Percentiles rank a stretch among this genome's conserved stretches.
These are phyloP conservation scores for Leptoteleia sp. DNA, from an alignment of 1,140 invertebrate genomes.

Conservation along the genomic window DNA sequence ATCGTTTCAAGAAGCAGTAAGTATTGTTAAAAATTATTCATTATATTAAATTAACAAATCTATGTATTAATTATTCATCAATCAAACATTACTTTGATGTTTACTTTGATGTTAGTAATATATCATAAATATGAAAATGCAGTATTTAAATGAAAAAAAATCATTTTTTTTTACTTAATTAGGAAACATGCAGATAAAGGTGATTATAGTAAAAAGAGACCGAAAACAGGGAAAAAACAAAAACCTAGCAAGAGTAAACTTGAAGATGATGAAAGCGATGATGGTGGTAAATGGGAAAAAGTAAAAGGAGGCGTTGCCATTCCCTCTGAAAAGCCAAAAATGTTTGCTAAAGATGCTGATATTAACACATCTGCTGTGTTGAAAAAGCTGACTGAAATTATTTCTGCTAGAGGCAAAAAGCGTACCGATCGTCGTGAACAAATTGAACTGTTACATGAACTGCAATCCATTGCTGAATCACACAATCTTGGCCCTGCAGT, in stretches of 20 bases:
- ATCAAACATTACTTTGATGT: too few relatives aligned
- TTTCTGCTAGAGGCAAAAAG: constrained; percentile 97
- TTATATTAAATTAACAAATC: background rate
- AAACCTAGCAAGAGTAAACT: constrained; percentile 83
- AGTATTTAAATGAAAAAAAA: too few relatives aligned
- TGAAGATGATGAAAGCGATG: constrained; percentile 87
- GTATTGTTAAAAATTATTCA: constrained; percentile 1
- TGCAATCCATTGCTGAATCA: constrained; percentile 90
- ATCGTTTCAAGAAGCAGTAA: constrained; percentile 91
- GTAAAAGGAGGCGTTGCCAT: constrained; percentile 91
- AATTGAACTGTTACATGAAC: constrained; percentile 95
- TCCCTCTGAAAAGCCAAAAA: constrained; percentile 92
- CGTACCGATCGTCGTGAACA: constrained; percentile 94
- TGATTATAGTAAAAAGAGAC: constrained; percentile 84
- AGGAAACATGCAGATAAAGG: constrained; percentile 85
- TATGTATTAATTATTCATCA: too few relatives aligned
- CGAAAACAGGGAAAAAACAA: constrained; percentile 84
- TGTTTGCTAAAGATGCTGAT: constrained; percentile 99
- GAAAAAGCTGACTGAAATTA: constrained; percentile 97
- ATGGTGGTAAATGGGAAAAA: constrained; percentile 94
- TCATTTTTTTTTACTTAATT: too few relatives aligned
- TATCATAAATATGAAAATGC: too few relatives aligned
- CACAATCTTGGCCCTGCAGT: constrained; percentile 95
- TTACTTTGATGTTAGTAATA: too few relatives aligned
- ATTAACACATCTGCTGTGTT: constrained; percentile 94